Evolutionary conservation across 35 echinoderm and acorn worm species (phyloP), one percentile per base, ranked within the genome.

Genomic region (Hemicentrotus pulcherrimus): DNA sequence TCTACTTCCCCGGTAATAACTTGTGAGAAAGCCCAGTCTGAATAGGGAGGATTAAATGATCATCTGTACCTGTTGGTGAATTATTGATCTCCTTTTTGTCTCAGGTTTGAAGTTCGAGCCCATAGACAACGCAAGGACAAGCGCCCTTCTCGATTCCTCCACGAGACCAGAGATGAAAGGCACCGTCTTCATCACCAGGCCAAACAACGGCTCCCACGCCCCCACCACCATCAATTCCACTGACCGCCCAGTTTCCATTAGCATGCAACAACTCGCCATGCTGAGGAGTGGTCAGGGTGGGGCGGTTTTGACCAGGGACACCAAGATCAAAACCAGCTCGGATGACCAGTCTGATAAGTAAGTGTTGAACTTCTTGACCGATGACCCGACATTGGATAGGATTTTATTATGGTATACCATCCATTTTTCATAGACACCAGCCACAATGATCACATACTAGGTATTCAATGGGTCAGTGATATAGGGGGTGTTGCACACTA

Each of bases 331-430:
- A 46, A 11, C 46, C 85, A 46, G 46, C 46, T 45, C 32, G 5
- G 88, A 90, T 18, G 88, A 90, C 88, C 88, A 90, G 88, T 3
- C 24, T 3, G 88, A 90, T 47, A 90, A 90, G 88, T 90, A 24
- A 90, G 88, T 78, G 88, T 78, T 22, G 18, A 4, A 4, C 65
- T 6, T 6, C 65, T 78, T 78, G 65, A 78, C 18, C 5, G 6
- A 30, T 78, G 19, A 78, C 18, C 24, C 5, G 65, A 41, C 35
- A 41, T 55, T 55, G 50, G 50, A 55, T 15, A 55, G 1, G 15
- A 11, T 55, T 55, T 15, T 10, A 55, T 55, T 55, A 12, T 55
- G 50, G 50, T 55, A 55, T 11, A 55, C 9, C 50, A 55, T 1
- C 2, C 15, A 55, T 55, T 55, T 10, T 2, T 2, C 50, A 55